These are phyloP conservation scores for Cheirogaleus medius DNA, from an alignment of 2,113 vertebrate genomes.

Conservation along the genomic window DNA sequence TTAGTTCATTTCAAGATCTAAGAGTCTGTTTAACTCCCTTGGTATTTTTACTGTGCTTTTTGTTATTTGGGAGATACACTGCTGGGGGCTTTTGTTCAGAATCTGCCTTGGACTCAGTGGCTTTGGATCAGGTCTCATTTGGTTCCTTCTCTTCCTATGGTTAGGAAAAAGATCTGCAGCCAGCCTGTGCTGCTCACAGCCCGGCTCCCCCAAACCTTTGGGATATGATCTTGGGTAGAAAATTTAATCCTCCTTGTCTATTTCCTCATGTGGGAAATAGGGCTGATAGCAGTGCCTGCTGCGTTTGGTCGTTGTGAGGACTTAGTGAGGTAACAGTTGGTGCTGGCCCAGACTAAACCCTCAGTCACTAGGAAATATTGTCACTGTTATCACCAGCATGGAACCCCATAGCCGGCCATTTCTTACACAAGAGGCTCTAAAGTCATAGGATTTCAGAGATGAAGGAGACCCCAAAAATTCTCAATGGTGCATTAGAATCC, in stretches of 20 bases:
- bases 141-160: not conserved
- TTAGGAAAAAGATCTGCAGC: not conserved
- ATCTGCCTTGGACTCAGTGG: not conserved
- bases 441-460: not conserved
- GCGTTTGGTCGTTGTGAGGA: accelerated
- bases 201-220: not conserved
- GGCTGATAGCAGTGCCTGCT: not conserved
- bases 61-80: not conserved
- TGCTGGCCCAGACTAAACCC: not conserved
- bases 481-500: not conserved
- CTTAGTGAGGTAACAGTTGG: not conserved
- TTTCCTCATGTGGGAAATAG: not conserved
- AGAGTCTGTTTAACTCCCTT: not conserved
- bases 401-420: not conserved
- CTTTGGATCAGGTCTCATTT: not conserved
- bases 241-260: not conserved
- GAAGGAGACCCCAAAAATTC: not conserved
- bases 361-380: not conserved
- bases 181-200: not conserved
- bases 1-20: not conserved
- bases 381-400: not conserved
- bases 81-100: not conserved
- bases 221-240: not conserved
- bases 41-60: not conserved
- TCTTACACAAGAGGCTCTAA: not conserved